phyloP scores from a whole-genome alignment of 2,113 vertebrate species.

The Felis chaus region DNA sequence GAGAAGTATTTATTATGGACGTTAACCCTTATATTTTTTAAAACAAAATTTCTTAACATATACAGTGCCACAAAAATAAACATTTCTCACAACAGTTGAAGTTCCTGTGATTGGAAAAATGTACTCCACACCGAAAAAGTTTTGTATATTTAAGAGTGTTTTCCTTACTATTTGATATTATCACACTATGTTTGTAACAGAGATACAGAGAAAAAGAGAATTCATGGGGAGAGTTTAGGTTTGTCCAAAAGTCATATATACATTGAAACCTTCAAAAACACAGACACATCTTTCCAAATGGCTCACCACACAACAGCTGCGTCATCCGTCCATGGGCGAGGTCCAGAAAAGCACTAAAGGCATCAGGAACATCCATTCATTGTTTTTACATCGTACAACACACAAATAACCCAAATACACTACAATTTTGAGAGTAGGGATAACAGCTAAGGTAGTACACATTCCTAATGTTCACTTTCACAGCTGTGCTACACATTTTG shows the following conservation, averaged over 20 bases:
- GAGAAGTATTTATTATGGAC: constrained; percentile 82
- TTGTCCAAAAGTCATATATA: constrained; percentile 92
- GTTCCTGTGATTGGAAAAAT: constrained; percentile 83
- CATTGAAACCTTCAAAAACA: constrained; percentile 91
- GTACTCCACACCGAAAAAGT: constrained; percentile 83
- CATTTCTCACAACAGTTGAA: constrained; percentile 85
- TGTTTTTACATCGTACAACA: constrained; percentile 92
- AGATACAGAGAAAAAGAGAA: constrained; percentile 90
- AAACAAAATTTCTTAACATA: constrained; percentile 89
- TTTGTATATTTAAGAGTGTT: constrained; percentile 83
- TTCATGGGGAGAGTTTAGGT: constrained; percentile 84
- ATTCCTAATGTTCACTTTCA: constrained; percentile 96
- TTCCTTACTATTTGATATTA: constrained; percentile 84
- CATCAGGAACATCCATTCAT: constrained; percentile 92
- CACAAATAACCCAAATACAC: constrained; percentile 91
- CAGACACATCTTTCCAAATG: constrained; percentile 88
- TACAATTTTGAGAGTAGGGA: constrained; percentile 89
- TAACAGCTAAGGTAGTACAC: constrained; percentile 95
- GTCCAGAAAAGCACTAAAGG: constrained; percentile 90
- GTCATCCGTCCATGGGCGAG: constrained; percentile 82
- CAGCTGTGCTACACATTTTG: constrained; percentile 97
- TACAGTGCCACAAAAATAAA: constrained; percentile 89
- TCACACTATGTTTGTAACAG: constrained; percentile 87
- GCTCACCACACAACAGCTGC: constrained; percentile 89
- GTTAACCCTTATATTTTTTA: constrained; percentile 86